Percentiles rank a stretch among this genome's conserved stretches.
Conservation (phyloP, 1,140 invertebrate species). For the Thrips palmi region DNA sequence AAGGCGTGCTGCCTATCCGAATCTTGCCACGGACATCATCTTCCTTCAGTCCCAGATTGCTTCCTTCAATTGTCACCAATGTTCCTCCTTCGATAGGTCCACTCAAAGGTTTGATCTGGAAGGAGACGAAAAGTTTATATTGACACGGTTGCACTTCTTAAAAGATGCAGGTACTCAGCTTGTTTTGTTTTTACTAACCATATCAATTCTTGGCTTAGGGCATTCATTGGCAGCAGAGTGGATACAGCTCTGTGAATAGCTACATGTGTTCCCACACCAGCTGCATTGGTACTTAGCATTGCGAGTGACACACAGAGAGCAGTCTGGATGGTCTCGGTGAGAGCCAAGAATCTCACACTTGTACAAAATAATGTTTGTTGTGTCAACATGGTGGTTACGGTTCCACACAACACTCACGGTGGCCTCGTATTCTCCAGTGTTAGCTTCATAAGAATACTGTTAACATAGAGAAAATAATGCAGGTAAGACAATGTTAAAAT, state of each 20-base stretch:
- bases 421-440: constrained; percentile 69
- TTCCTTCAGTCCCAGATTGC: constrained; percentile 79
- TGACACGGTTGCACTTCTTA: background rate
- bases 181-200: constrained; percentile 36
- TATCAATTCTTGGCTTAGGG: constrained; percentile 80
- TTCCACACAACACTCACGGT: constrained; percentile 85
- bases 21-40: constrained; percentile 84
- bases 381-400: constrained; percentile 78
- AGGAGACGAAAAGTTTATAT: constrained; percentile 13
- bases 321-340: constrained; percentile 79
- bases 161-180: too few species aligned
- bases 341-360: constrained; percentile 88
- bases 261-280: constrained; percentile 80
- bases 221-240: constrained; percentile 58
- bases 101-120: constrained; percentile 74
- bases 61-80: constrained; percentile 84
- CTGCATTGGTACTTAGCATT: constrained; percentile 75
- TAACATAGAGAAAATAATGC: constrained; percentile 17
- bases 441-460: constrained; percentile 72
- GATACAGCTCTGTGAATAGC: constrained; percentile 62
- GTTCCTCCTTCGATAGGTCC: constrained; percentile 94
- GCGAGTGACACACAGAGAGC: constrained; percentile 79
- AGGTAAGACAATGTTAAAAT: background rate
- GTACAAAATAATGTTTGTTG: constrained; percentile 74
- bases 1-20: constrained; percentile 74